A percentile compares a stretch with the other conserved stretches of the same genome.
Evolutionary conservation across 2,888 invertebrate genomes (phyloP).

Genomic region (Drosophila setosimentum): DNA sequence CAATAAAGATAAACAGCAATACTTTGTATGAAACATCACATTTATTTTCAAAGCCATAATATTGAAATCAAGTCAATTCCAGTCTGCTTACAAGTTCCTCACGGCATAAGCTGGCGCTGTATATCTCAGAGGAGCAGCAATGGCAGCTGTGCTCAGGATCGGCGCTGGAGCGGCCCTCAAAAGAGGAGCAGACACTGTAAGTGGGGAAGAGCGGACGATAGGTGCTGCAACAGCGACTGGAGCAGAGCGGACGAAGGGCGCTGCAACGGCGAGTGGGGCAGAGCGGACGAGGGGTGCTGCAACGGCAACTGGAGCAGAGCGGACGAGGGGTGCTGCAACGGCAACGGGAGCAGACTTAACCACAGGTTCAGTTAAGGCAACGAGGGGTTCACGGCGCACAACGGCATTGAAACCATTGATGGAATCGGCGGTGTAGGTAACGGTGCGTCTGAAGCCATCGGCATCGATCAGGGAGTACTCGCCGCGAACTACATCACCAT

Average conservation of each 20-base stretch:
- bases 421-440: conserved; percentile 83
- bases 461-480: conserved; percentile 84
- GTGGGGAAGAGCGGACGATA: conserved; percentile 55
- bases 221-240: conserved; percentile 62
- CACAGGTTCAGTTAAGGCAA: conserved; percentile 61
- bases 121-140: conserved; percentile 62
- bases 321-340: conserved; percentile 65
- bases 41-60: conserved; percentile 50
- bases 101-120: conserved; percentile 67
- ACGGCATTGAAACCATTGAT: conserved; percentile 84
- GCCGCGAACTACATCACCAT: conserved; percentile 84
- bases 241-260: conserved; percentile 54
- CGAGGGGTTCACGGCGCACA: conserved; percentile 79
- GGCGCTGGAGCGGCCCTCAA: conserved; percentile 42
- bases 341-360: conserved; percentile 76
- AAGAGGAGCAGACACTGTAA: conserved; percentile 56
- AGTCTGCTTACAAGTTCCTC: conserved; percentile 63
- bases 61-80: conserved; percentile 13
- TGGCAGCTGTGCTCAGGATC: conserved; percentile 11
- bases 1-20: neutral
- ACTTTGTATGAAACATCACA: conserved; percentile 53
- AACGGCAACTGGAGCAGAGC: conserved; percentile 56
- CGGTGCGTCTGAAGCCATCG: conserved; percentile 83
- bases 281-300: conserved; percentile 47
- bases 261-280: conserved; percentile 52